Conservation (phyloP, 2,797 vertebrate species). For the Intellagama lesueurii region DNA sequence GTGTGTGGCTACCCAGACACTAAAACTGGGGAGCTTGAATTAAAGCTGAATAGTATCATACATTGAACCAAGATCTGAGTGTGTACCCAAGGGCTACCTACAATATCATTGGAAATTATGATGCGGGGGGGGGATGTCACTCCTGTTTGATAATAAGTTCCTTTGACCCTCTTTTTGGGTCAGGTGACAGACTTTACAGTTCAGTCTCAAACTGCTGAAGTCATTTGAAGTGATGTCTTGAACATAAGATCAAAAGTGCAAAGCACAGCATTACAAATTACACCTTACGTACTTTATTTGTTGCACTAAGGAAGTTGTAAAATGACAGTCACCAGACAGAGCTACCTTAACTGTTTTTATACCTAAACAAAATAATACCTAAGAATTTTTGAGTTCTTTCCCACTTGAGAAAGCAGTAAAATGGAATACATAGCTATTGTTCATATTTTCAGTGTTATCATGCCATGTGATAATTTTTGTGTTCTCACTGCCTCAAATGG, state of each 20-base stretch:
- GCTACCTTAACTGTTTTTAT: not conserved
- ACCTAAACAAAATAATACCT: not conserved
- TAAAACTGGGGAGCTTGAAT: too few species aligned
- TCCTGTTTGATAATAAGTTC: not conserved
- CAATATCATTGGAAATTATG: not conserved
- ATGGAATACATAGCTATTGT: not conserved
- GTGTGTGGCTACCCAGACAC: too few species aligned
- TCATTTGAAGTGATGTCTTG: not conserved
- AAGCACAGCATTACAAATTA: not conserved
- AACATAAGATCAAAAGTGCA: conserved; percentile 2
- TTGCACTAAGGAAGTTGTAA: not conserved
- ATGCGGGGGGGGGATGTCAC: too few species aligned
- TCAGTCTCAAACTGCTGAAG: not conserved
- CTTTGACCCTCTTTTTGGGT: not conserved
- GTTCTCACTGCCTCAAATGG: too few species aligned
- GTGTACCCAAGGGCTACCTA: not conserved
- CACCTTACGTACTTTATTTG: not conserved
- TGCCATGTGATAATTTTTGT: too few species aligned
- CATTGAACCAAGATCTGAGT: too few species aligned
- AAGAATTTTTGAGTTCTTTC: too few species aligned
- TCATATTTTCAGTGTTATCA: not conserved
- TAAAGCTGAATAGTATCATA: too few species aligned
- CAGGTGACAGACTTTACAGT: not conserved
- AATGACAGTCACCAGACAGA: not conserved
- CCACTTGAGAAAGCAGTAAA: not conserved